Evolutionary conservation across 2,797 vertebrate genomes (phyloP).

Genomic region (Caiman crocodilus): DNA sequence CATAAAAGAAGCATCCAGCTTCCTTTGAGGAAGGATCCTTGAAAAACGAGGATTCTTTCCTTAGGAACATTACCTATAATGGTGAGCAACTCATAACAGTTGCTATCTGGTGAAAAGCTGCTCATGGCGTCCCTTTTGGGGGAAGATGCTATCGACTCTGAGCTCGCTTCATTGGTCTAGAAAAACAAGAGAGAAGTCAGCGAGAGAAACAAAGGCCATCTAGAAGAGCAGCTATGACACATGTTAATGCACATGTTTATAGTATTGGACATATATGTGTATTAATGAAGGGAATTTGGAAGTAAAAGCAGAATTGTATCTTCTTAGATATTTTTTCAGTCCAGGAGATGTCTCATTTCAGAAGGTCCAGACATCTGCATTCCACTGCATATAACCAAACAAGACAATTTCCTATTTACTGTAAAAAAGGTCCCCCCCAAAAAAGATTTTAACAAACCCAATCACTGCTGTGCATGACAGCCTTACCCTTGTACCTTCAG

Average conservation of each 20-base stretch:
- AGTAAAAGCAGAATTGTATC: background rate
- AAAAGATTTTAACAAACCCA: slow-evolving; percentile 38
- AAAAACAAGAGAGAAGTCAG: slow-evolving; percentile 31
- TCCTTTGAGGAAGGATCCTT: background rate
- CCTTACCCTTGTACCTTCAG: background rate
- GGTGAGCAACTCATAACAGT: slow-evolving; percentile 91
- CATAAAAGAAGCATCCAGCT: background rate
- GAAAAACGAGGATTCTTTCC: background rate
- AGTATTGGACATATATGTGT: background rate
- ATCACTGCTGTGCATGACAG: background rate
- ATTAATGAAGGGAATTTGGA: background rate
- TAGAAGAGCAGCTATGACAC: background rate
- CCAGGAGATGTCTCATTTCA: slow-evolving; percentile 64
- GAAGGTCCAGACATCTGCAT: slow-evolving; percentile 56
- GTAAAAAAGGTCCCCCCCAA: background rate
- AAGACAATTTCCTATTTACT: background rate
- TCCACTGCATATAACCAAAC: background rate
- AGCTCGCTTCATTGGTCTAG: slow-evolving; percentile 95
- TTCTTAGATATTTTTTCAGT: background rate
- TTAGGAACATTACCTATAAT: slow-evolving; percentile 85
- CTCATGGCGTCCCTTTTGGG: slow-evolving; percentile 92
- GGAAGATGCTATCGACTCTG: slow-evolving; percentile 91
- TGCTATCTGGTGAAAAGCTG: slow-evolving; percentile 91
- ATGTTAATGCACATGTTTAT: background rate
- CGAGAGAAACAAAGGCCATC: background rate